These are phyloP conservation scores for Cydia amplana DNA, from an alignment of 1,140 invertebrate genomes.

Conservation along the genomic window DNA sequence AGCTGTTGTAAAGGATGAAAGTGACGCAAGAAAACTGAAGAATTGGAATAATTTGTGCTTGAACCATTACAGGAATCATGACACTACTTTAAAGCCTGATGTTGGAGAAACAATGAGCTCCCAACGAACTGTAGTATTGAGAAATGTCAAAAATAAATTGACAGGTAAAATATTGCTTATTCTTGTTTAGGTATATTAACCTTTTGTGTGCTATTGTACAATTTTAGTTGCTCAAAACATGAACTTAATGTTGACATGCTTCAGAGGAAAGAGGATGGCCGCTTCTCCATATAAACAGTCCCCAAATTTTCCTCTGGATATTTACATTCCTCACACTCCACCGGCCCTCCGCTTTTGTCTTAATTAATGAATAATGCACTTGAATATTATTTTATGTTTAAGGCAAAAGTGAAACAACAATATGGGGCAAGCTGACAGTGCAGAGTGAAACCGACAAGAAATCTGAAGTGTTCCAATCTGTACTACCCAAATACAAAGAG, in stretches of 20 bases:
- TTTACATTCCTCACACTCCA: too few species aligned
- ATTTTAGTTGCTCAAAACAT: too few species aligned
- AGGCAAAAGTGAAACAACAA: conserved; percentile 61
- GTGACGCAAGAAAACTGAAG: conserved; percentile 49
- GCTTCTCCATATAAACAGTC: too few species aligned
- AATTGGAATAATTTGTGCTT: conserved; percentile 69
- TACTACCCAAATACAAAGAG: conserved; percentile 65
- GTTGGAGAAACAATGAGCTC: conserved; percentile 52
- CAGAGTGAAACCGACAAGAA: conserved; percentile 55
- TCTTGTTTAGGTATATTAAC: not conserved
- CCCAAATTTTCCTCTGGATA: too few species aligned
- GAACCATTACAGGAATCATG: conserved; percentile 57
- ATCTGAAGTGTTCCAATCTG: conserved; percentile 56
- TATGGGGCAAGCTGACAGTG: conserved; percentile 58
- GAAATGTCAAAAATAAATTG: conserved; percentile 55
- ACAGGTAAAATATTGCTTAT: conserved; percentile 45
- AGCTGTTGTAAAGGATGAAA: conserved; percentile 49
- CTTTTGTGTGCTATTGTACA: too few species aligned
- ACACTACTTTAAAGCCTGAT: conserved; percentile 52
- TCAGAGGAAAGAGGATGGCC: too few species aligned
- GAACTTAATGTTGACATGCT: not conserved
- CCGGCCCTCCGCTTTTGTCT: too few species aligned
- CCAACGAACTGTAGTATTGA: conserved; percentile 54
- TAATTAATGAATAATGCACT: too few species aligned
- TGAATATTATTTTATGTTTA: conserved; percentile 38